Evolutionary conservation across 1,140 invertebrate genomes (phyloP).

Genomic region (Caenorhabditis latens): DNA sequence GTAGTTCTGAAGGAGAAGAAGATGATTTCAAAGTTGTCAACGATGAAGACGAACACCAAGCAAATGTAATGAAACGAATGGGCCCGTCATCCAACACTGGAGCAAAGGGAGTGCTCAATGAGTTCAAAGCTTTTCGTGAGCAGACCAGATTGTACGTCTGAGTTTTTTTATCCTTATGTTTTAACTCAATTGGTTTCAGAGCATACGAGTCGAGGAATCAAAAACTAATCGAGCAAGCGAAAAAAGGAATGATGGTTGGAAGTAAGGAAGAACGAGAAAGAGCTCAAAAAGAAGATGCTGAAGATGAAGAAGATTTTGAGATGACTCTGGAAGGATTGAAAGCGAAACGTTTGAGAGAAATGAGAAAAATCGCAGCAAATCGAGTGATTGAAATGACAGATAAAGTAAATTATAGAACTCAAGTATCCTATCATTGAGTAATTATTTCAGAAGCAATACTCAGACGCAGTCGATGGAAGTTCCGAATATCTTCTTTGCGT

Average conservation of each 20-base stretch:
- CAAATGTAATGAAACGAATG: constrained; percentile 53
- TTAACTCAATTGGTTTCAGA: constrained; percentile 32
- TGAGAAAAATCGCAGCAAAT: constrained; percentile 44
- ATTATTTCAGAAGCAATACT: constrained; percentile 56
- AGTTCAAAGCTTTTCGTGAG: constrained; percentile 54
- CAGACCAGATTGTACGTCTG: neutral
- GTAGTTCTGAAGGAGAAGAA: constrained; percentile 68
- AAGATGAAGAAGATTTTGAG: constrained; percentile 60
- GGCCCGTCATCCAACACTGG: constrained; percentile 61
- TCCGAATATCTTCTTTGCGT: constrained; percentile 32
- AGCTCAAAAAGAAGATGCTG: constrained; percentile 10
- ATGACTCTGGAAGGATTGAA: constrained; percentile 52
- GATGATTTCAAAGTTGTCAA: constrained; percentile 64
- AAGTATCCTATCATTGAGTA: neutral
- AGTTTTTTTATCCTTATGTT: neutral
- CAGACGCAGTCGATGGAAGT: constrained; percentile 8
- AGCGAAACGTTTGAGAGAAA: constrained; percentile 57
- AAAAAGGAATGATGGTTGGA: constrained; percentile 56
- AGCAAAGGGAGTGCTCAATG: constrained; percentile 65
- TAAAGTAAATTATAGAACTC: constrained; percentile 45
- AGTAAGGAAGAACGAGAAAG: constrained; percentile 59
- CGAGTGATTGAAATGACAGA: constrained; percentile 57
- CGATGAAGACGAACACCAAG: constrained; percentile 67
- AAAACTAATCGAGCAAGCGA: constrained; percentile 38
- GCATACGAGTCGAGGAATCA: constrained; percentile 24